Evolutionary conservation across 2,888 invertebrate genomes (phyloP), one percentile per base, ranked within the genome.

Genomic region (Ceratothoa steindachneri): DNA sequence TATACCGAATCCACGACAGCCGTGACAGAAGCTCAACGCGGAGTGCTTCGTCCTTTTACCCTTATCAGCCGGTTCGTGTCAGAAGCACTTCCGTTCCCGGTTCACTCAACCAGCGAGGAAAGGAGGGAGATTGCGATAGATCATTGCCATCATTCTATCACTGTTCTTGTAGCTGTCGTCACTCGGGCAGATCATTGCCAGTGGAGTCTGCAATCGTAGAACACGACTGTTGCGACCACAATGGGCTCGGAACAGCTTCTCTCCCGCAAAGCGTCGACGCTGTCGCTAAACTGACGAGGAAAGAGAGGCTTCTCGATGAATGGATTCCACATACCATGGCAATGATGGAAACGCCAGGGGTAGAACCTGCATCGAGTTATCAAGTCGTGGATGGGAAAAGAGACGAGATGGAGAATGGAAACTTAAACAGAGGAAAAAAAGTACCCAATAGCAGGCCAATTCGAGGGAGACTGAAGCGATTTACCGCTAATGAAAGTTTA

Each of bases 241-340:
- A n/a, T n/a, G 5, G 7, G 5, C 5, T 15, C 5, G n/a, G n/a
- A 22, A 24, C 19, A 24, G n/a, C 9, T 5, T 22, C 60, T 60
- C 30, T 22, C 15, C 7, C 30, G 7, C 12, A 15, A 19, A 75
- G 75, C 28, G 72, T 75, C n/a, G 72, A 72, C 0, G 71, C 71
- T n/a, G 69, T 75, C 19, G 68, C 64, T 29, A 68, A 75, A 31
- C 64, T 72, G 4, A 72, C 75, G 4, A 31, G 75, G 1, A 75
- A 71, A 71, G 75, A 75, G 52, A 67, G 55, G 53, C 71, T 75
- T 5, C 66, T 75, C 52, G 75, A 75, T 31, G 72, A 72, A 22
- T 75, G 75, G 75, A 75, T 72, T 7, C 75, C 72, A 9, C 15
- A 15, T 41, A 41, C 41, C 7, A 9, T 15, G 41, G 5, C 41